Base-by-base conservation (phyloP, 37 sponge, comb jelly and placozoan genomes). In the Petrosia ficiformis region DNA sequence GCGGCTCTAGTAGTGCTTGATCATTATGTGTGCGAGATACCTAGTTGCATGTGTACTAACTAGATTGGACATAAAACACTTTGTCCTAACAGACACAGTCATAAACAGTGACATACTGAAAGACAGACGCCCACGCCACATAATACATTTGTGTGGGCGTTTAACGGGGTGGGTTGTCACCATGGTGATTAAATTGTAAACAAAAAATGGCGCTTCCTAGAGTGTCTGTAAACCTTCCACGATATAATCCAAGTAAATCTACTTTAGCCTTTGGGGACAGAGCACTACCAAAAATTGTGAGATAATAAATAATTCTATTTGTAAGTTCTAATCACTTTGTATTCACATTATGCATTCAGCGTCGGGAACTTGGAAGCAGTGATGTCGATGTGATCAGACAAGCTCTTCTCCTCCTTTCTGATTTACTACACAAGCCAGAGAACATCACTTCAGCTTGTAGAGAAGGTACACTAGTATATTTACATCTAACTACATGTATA, bases 201-300 rank as follows among this genome's bases (percentile, higher is more conserved):
- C 40, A 82, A 59, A n/a, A n/a, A 21, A 93, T 93, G 94, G 94
- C 94, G 34, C 22, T 58, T n/a, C 81, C 96, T 2, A 66, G 93
- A 40, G 87, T 95, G 0, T 68, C 79, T 60, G 76, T 74, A 31
- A 36, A 80, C 24, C 64, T 81, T 0, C 92, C 96, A 0, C 65
- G 86, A 39, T 84, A 95, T 31, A 94, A 95, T 56, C 82, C 87
- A 10, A 82, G 61, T 57, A 88, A 92, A 59, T 84, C 86, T 6
- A 73, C 71, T 0, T 75, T 89, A 1, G 96, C 96, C 25, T 95
- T 80, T 75, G 96, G 96, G 72, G 66, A 89, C 74, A 78, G 96
- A 70, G 87, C 90, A 2, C 73, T 95, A 0, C 89, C 93, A 0
- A 95, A 95, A 48, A 71, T 95, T 76, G 94, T 93, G 56, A 85